Evolutionary conservation across 2,113 vertebrate genomes (phyloP), one percentile per base, ranked within the genome.

Genomic region (Anolis carolinensis): DNA sequence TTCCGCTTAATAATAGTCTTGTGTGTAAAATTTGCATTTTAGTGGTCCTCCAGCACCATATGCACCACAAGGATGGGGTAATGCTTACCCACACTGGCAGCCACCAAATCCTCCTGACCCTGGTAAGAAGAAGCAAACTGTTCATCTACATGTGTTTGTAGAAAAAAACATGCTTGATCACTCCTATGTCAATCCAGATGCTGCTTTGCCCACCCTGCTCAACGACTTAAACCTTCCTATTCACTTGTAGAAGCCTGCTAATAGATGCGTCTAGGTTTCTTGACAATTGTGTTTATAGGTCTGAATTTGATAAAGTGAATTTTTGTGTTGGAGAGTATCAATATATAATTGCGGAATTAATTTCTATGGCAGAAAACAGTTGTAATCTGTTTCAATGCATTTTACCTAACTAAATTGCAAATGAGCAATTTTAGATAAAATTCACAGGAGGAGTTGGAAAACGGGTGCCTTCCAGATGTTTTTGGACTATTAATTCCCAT

Each of bases 21-120:
- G 3, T 34, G 4, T 39, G 1, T 81, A 30, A 0, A 59, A 75
- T 82, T 90, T 92, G 32, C 88, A 13, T 89, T 82, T 3, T 87
- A 99, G 99, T 94, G 99, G 98, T 78, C 98, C 99, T 92, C 99
- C 98, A 89, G 98, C 98, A 20, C 99, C 98, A 0, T 99, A 99
- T 91, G 98, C 98, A 92, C 98, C 98, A 85, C 99, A 99, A 85
- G 98, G 98, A 63, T 99, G 99, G 99, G 98, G 98, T 87, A 99
- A 99, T 85, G 97, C 98, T 50, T 99, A 99, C 92, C 98, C 98
- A 1, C 98, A 99, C 86, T 99, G 99, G 99, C 98, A 99, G 88
- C 97, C 96, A 55, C 98, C 98, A 85, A 98, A 98, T 72, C 99
- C 98, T 73, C 98, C 98, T 87, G 99, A 99, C 93, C 98, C 99